These are phyloP conservation scores for Palloptera scutellata DNA, from an alignment of 2,888 invertebrate genomes.

Conservation along the genomic window DNA sequence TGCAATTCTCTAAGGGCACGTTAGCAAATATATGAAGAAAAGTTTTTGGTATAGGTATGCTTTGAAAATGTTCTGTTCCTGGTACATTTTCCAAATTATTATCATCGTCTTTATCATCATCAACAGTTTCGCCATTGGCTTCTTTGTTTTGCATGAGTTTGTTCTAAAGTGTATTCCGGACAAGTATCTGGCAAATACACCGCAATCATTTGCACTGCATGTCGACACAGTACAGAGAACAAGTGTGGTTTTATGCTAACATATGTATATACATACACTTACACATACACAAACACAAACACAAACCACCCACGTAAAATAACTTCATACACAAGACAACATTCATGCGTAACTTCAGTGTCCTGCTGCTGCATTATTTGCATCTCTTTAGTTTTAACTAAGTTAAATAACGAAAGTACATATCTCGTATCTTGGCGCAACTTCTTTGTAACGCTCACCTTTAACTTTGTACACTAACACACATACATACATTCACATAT, in stretches of 20 bases:
- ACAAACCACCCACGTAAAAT: background rate
- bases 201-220: conserved; percentile 37
- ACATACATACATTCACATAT: too few species aligned
- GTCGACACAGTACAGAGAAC: background rate
- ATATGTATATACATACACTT: conserved; percentile 1
- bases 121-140: too few species aligned
- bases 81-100: too few species aligned
- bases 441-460: too few species aligned
- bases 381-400: conserved; percentile 12
- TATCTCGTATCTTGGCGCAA: too few species aligned
- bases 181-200: conserved; percentile 33
- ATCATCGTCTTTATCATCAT: too few species aligned
- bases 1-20: conserved; percentile 22
- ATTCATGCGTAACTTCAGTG: conserved; percentile 41
- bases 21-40: conserved; percentile 28
- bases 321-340: background rate
- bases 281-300: background rate
- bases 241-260: conserved; percentile 4
- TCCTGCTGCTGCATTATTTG: conserved; percentile 50
- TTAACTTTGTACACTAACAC: too few species aligned
- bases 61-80: too few species aligned
- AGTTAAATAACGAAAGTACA: background rate
- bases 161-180: conserved; percentile 13
- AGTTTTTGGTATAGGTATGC: too few species aligned
- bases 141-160: conserved; percentile 12